These are phyloP conservation scores for Eustalomyia histrio DNA, from an alignment of 2,888 invertebrate species.

Conservation along the genomic window DNA sequence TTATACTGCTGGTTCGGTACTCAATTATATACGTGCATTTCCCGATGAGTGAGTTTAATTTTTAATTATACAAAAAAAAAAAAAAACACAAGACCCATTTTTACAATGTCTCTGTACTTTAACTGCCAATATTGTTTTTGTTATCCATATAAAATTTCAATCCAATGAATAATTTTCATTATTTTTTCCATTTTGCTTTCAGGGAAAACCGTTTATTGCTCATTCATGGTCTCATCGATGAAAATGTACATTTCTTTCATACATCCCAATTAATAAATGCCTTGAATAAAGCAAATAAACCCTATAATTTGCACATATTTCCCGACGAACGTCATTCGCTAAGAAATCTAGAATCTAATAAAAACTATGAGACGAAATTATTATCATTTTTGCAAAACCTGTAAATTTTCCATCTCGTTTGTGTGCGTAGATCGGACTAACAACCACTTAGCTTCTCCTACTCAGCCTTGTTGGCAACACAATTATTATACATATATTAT, in stretches of 20 bases:
- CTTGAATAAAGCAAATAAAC: conserved; percentile 96
- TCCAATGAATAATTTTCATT: not conserved
- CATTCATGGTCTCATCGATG: conserved; percentile 98
- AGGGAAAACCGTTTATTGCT: conserved; percentile 94
- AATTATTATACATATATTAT: conserved; percentile 45
- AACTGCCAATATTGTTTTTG: too few relatives aligned
- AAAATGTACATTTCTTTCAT: conserved; percentile 99
- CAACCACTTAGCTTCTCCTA: not conserved
- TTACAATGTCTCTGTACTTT: too few relatives aligned
- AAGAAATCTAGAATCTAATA: conserved; percentile 94
- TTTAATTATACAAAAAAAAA: too few relatives aligned
- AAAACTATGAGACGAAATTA: conserved; percentile 97
- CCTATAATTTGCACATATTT: conserved; percentile 96
- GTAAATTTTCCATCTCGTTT: conserved; percentile 76
- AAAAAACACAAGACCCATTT: too few relatives aligned
- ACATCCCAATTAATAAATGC: conserved; percentile 94
- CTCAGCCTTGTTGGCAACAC: conserved; percentile 27
- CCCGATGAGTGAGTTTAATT: conserved; percentile 89
- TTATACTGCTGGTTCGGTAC: conserved; percentile 91
- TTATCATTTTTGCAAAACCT: conserved; percentile 94
- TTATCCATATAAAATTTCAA: too few relatives aligned
- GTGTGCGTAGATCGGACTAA: conserved; percentile 11
- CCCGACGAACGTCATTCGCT: conserved; percentile 98
- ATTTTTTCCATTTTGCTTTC: not conserved
- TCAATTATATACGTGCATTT: conserved; percentile 91